Base-by-base conservation (phyloP, 2,888 invertebrate genomes). In the Zele albiditarsus region DNA sequence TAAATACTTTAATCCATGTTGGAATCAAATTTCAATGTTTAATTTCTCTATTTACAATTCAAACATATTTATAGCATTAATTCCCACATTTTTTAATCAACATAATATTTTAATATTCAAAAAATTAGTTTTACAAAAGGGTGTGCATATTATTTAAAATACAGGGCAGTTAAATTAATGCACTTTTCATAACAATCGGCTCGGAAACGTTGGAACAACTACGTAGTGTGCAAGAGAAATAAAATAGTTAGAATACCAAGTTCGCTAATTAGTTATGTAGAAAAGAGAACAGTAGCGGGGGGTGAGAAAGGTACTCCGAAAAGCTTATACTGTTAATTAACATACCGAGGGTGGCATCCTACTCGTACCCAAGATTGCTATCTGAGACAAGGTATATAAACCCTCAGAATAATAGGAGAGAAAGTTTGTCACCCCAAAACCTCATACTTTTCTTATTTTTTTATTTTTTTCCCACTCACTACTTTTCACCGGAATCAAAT, bases 271-370 rank as follows among this genome's bases (percentile, higher is more conserved):
- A 88, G 85, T 86, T 84, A 82, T 85, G 86, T 84, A 85, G 85
- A 84, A 81, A 76, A 66, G 42, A 49, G 28, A 33, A 25, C 12
- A 28, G 20, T 33, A 16, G 60, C 14, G n/a, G 46, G 62, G 70
- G 69, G 65, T 20, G 77, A 78, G 76, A 78, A 77, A 81, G 81
- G 80, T 80, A 80, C 81, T 83, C 83, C 79, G 81, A 84, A 84
- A 86, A 87, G 87, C 86, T 88, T 87, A 86, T 85, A 84, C 84
- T 82, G 86, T 86, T 88, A 88, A 88, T 88, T 88, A 87, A 88
- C 88, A 86, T 87, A 86, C 86, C 85, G 81, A 83, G 82, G 82
- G 80, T 79, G 82, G 67, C 72, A 73, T 53, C 23, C 70, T 65
- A 67, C 71, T 74, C 70, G 46, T 62, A 63, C 73, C 60, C 72